Percentiles rank a stretch among this genome's conserved stretches.
Evolutionary conservation across 2,888 invertebrate species (phyloP).

Genomic region (Meteorus cinctellus): DNA sequence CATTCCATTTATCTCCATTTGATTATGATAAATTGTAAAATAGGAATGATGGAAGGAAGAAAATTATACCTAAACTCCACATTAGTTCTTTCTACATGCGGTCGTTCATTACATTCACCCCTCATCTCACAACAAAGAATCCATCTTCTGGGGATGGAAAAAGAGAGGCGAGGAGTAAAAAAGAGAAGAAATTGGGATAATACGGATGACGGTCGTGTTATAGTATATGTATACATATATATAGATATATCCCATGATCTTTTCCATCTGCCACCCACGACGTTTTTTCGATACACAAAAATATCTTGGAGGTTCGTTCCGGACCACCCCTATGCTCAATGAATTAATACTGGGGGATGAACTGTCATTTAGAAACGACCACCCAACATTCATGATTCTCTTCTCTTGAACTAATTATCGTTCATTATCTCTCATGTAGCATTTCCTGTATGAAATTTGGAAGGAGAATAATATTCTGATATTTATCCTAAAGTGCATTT

Average conservation of each 20-base stretch:
- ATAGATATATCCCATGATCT: neutral
- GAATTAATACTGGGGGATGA: neutral
- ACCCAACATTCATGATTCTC: conserved; percentile 5
- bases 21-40: conserved; percentile 18
- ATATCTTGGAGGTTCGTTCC: neutral
- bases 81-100: neutral
- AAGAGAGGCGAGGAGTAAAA: neutral
- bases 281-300: conserved; percentile 39
- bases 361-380: conserved; percentile 23
- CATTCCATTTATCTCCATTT: neutral
- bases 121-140: neutral
- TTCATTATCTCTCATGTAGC: neutral
- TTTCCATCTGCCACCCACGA: conserved; percentile 66
- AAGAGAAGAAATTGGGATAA: neutral
- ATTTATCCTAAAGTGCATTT: no score
- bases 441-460: no score
- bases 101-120: neutral
- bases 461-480: no score
- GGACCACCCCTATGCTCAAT: conserved; percentile 25
- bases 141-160: conserved; percentile 14
- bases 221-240: neutral
- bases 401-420: neutral
- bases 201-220: neutral
- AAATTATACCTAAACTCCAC: neutral
- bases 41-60: conserved; percentile 28